A percentile compares a stretch with the other conserved stretches of the same genome.
Evolutionary conservation across 1,140 invertebrate species (phyloP).

Genomic region (Drosophila novamexicana): DNA sequence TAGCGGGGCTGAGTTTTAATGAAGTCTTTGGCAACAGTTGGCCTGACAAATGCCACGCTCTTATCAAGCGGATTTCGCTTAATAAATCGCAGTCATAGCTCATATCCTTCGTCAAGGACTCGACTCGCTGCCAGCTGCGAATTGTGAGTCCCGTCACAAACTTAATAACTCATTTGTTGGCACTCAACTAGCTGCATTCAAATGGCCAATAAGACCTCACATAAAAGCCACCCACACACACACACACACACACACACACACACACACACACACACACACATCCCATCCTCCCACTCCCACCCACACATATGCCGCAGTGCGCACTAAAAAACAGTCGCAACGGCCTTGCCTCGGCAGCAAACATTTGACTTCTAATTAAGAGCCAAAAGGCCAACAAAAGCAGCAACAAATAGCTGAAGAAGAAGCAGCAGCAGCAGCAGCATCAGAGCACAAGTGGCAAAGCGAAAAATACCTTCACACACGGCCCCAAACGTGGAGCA

Average conservation of each 20-base stretch:
- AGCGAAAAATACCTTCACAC: constrained; percentile 48
- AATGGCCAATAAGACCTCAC: constrained; percentile 71
- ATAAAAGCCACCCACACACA: constrained; percentile 46
- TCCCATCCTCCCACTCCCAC: not conserved
- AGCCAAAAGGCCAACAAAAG: constrained; percentile 34
- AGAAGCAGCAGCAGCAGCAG: constrained; percentile 3
- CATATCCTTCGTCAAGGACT: constrained; percentile 25
- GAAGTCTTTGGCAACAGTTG: constrained; percentile 50
- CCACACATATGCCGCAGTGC: constrained; percentile 53
- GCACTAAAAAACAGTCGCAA: constrained; percentile 58
- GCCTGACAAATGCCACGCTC: constrained; percentile 45
- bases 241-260: constrained; percentile 6
- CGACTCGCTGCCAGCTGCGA: constrained; percentile 16
- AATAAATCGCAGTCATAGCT: constrained; percentile 40
- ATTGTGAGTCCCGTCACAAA: constrained; percentile 34
- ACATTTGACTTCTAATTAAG: constrained; percentile 80
- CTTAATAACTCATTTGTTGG: constrained; percentile 77
- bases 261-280: constrained; percentile 3
- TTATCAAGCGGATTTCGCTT: constrained; percentile 2
- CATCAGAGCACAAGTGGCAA: constrained; percentile 51
- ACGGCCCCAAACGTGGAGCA: constrained; percentile 7
- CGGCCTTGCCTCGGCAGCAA: constrained; percentile 66
- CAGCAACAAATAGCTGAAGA: not conserved
- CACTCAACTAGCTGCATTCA: constrained; percentile 65
- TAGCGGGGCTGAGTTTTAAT: constrained; percentile 32